phyloP scores from a whole-genome alignment of 2,113 vertebrate species.

The Amblyornis subalaris region DNA sequence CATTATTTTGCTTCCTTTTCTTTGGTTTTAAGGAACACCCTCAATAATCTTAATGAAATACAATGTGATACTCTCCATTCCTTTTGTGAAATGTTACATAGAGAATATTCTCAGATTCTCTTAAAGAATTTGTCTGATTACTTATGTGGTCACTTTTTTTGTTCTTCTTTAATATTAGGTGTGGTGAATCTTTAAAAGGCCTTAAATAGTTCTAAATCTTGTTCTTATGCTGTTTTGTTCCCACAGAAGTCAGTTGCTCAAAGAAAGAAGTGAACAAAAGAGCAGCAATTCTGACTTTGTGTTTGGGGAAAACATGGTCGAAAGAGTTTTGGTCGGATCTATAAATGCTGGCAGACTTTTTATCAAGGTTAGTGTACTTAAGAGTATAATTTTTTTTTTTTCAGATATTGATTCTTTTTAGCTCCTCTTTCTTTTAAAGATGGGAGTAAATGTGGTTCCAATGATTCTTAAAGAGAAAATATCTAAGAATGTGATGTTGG shows the following conservation, averaged over 20 bases:
- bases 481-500: background rate
- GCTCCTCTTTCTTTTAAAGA: background rate
- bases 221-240: background rate
- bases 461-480: background rate
- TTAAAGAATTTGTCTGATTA: background rate
- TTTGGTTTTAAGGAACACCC: background rate
- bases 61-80: background rate
- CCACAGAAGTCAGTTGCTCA: conserved; percentile 52
- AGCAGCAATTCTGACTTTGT: conserved; percentile 69
- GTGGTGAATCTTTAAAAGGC: background rate
- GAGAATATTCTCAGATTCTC: background rate
- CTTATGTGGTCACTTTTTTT: background rate
- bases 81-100: background rate
- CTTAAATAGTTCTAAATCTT: background rate
- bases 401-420: background rate
- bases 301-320: conserved; percentile 86
- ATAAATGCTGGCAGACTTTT: background rate
- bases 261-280: conserved; percentile 20
- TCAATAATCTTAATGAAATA: background rate
- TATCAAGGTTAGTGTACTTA: background rate
- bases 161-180: background rate
- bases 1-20: background rate
- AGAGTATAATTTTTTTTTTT: background rate
- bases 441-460: background rate
- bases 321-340: conserved; percentile 79